Conservation (phyloP, 2,113 vertebrate genomes). For the Vireo altiloquus region DNA sequence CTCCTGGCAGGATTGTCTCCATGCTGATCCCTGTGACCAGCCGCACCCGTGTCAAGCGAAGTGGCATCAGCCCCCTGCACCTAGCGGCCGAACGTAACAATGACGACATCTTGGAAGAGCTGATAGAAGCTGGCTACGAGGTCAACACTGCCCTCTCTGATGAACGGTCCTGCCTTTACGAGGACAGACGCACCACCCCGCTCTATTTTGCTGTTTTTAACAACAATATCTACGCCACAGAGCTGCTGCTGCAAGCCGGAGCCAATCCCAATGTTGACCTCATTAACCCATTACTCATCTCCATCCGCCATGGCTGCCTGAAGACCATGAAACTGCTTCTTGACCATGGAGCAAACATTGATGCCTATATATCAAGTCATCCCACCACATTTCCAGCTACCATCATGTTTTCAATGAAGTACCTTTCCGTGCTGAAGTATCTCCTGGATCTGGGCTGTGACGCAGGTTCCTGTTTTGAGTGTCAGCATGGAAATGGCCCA, state of each 20-base stretch:
- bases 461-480: slow-evolving; percentile 84
- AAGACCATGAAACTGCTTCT: slow-evolving; percentile 84
- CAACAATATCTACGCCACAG: slow-evolving; percentile 79
- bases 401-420: slow-evolving; percentile 85
- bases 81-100: slow-evolving; percentile 86
- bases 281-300: slow-evolving; percentile 88
- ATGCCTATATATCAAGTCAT: slow-evolving; percentile 78
- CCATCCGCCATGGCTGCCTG: slow-evolving; percentile 82
- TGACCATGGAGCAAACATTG: slow-evolving; percentile 84
- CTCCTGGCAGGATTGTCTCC: slow-evolving; percentile 80
- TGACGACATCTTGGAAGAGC: slow-evolving; percentile 78
- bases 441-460: slow-evolving; percentile 88
- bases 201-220: slow-evolving; percentile 90
- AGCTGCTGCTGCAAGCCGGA: slow-evolving; percentile 83
- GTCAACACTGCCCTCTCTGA: slow-evolving; percentile 84
- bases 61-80: slow-evolving; percentile 92
- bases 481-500: slow-evolving; percentile 75
- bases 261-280: slow-evolving; percentile 89
- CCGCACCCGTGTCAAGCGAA: slow-evolving; percentile 77
- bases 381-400: slow-evolving; percentile 86
- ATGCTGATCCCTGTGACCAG: slow-evolving; percentile 86
- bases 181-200: slow-evolving; percentile 85
- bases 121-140: slow-evolving; percentile 85
- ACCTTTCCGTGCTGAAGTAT: slow-evolving; percentile 82
- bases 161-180: slow-evolving; percentile 82